phyloP scores from a whole-genome alignment of 2,113 vertebrate species.

The Lepus timidus region DNA sequence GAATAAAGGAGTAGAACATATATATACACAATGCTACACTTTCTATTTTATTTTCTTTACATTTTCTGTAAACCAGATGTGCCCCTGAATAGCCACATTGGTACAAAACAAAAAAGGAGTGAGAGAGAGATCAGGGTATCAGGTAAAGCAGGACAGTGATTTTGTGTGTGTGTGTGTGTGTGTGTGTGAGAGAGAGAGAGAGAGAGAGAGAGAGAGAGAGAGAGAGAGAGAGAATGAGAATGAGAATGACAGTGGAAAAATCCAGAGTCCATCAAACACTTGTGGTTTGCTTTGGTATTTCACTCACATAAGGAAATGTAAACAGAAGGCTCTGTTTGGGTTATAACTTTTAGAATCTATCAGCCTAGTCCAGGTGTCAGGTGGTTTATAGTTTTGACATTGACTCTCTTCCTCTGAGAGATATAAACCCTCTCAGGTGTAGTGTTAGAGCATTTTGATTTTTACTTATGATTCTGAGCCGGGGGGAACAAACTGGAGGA shows the following conservation, averaged over 20 bases:
- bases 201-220: background rate
- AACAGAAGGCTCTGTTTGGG: constrained; percentile 70
- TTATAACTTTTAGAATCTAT: constrained; percentile 69
- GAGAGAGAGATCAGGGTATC: fast-evolving
- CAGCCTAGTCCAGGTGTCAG: constrained; percentile 57
- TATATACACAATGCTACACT: background rate
- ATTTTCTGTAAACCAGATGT: background rate
- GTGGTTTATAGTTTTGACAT: constrained; percentile 65
- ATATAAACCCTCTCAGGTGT: constrained; percentile 58
- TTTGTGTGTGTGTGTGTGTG: background rate
- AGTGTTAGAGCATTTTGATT: background rate
- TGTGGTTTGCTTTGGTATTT: constrained; percentile 72
- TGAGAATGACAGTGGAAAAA: constrained; percentile 47
- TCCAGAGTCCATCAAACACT: constrained; percentile 61
- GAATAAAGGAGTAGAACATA: constrained; percentile 21
- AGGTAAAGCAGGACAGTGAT: background rate
- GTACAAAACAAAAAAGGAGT: constrained; percentile 43
- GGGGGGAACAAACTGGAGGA: background rate
- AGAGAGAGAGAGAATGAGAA: background rate
- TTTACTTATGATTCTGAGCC: background rate
- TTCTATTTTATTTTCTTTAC: constrained; percentile 13
- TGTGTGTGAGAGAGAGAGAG: too few species aligned
- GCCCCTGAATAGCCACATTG: background rate
- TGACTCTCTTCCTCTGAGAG: background rate
- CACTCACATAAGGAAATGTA: constrained; percentile 74